Evolutionary conservation across 2,797 vertebrate species (phyloP), one percentile per base, ranked within the genome.

Genomic region (Okamejei kenojei): DNA sequence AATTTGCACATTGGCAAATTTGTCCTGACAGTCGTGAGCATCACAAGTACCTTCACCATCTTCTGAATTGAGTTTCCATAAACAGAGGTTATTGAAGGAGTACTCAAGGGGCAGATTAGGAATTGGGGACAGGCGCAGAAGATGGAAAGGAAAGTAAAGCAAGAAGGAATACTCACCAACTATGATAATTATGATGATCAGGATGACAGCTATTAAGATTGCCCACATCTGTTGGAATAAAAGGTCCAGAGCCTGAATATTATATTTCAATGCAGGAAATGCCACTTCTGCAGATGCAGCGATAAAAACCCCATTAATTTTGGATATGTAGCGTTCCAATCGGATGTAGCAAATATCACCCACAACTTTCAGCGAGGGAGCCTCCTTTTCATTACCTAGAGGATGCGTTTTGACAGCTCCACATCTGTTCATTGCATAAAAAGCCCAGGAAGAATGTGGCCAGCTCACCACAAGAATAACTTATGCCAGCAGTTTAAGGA

Each of bases 151-250:
- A 73, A 73, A 73, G 9, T 21, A 21, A 26, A 68, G 9, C 71
- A 73, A 58, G 11, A 1, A 35, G 65, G 63, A 19, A 38, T 35
- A 96, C 97, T 97, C 95, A 97, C 97, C 94, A 0, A 97, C 94
- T 15, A 97, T 97, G 94, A 97, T 96, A 90, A 97, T 94, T 94
- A 97, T 95, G 94, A 97, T 81, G 63, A 97, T 26, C 38, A 97
- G 65, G 93, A 96, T 93, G 32, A 97, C 94, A 7, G 94, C 94
- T 93, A 97, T 95, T 93, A 97, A 94, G 93, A 97, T 97, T 8
- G 95, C 96, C 97, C 97, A 97, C 97, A 97, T 97, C 97, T 97
- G 96, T 94, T 94, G 0, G 15, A 94, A 15, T 29, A 10, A 78
- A 45, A 80, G n/a, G n/a, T 7, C 78, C 19, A 93, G 7, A 71